Base-by-base conservation (phyloP, 2,888 invertebrate species). In the Pedicia rivosa region DNA sequence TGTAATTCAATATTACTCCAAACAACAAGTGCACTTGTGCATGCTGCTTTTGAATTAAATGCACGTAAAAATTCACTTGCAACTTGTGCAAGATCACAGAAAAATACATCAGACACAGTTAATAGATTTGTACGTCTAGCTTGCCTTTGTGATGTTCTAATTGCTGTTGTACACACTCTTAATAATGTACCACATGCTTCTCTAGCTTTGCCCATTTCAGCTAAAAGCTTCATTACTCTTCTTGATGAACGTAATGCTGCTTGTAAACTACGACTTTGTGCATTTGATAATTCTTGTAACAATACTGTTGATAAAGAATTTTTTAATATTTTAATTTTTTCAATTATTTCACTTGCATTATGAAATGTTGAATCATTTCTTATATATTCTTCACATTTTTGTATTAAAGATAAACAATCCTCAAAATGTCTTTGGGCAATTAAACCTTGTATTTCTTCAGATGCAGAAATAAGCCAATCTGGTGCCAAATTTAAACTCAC, bases 361-460 rank as follows among this genome's bases (percentile, higher is more conserved):
- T 52, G 37, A 41, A 57, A 59, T 15, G 48, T 50, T 2, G 46
- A 50, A 24, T 54, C 52, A 3, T 51, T 45, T 36, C 57, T 43
- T 17, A 76, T 54, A 49, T 68, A 74, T 5, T 67, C 63, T 42
- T 68, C 67, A 0, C 72, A 66, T 49, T 74, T 76, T 46, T 81
- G 78, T 46, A 94, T 72, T 10, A 91, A 64, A 44, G 74, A 72
- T 44, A 88, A 79, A 2, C 92, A 91, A 52, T 86, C 87, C 57
- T 92, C 88, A 54, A 95, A 95, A 59, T 94, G 88, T 48, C 95
- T 72, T 60, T 95, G 91, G 1, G 94, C 95, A 45, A 95, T 84
- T 48, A 81, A 74, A 10, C 94, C 91, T 65, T 97, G 92, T 37
- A 97, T 65, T 59, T 95, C 94, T 57, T 95, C 95, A 2, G 87